These are phyloP conservation scores for Alloplasta piceator DNA, from an alignment of 2,888 invertebrate genomes.

Conservation along the genomic window DNA sequence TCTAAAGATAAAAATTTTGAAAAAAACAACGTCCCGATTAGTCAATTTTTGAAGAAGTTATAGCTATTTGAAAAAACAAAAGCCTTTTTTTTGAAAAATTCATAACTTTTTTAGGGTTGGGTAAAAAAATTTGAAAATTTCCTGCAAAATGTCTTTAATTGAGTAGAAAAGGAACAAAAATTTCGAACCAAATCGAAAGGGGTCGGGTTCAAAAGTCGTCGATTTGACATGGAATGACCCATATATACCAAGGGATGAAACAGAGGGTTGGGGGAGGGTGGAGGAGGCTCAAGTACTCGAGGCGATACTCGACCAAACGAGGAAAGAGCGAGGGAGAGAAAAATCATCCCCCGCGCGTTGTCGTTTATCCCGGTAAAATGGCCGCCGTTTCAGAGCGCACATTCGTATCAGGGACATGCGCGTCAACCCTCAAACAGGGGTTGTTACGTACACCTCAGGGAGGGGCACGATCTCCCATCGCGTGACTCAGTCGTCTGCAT, in stretches of 20 bases:
- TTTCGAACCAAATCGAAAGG: no score
- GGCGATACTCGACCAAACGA: constrained; percentile 29
- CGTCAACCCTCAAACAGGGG: constrained; percentile 71
- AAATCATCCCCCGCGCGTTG: constrained; percentile 71
- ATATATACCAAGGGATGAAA: constrained; percentile 38
- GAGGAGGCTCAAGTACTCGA: constrained; percentile 17
- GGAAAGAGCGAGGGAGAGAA: constrained; percentile 41
- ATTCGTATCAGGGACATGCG: constrained; percentile 74
- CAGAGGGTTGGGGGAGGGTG: constrained; percentile 29
- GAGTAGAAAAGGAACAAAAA: no score
- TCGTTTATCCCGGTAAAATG: constrained; percentile 59
- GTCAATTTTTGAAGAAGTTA: no score
- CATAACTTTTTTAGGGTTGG: no score
- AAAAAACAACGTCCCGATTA: no score
- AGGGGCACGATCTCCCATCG: constrained; percentile 76
- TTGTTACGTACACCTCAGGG: constrained; percentile 75
- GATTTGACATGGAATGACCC: no score
- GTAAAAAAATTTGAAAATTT: no score
- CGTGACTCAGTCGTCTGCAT: constrained; percentile 78
- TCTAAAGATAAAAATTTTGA: no score
- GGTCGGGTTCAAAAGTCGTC: no score
- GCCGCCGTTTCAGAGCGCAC: constrained; percentile 28
- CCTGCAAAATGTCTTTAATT: no score
- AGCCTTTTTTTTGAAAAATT: no score
- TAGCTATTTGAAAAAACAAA: no score